Base-by-base conservation (phyloP, 2,797 vertebrate species). In the Perodicticus potto region DNA sequence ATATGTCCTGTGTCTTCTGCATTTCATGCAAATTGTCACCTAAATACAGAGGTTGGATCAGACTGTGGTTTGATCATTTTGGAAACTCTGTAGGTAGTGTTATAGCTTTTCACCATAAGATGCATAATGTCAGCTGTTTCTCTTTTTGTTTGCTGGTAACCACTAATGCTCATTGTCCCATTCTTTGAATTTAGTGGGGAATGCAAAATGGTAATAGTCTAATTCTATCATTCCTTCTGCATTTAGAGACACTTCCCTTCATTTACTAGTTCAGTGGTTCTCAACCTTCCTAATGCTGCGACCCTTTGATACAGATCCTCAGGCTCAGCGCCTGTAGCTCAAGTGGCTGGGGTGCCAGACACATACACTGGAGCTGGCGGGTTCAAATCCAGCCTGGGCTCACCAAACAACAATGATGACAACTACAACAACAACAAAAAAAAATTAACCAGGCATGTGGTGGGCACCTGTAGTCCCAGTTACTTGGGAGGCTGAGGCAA, bases 1-100 rank as follows among this genome's bases (percentile, higher is more conserved):
- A 57, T 70, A 11, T 0, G 4, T 7, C 7, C 3, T 10, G 7
- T n/a, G 13, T 6, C 19, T 20, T 77, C 34, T 25, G 22, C 7
- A 11, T 6, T 14, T 94, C 29, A 34, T 19, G 13, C 17, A 34
- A 74, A 7, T n/a, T 43, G 8, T 17, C 55, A 10, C 3, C 91
- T 78, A 63, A 22, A 8, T 10, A 4, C 13, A 43, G 80, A 43
- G 32, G 3, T 0, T 29, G 69, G 7, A 27, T 78, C 27, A 23
- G 69, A 34, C 5, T 87, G 57, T 45, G 67, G 13, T 72, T 29
- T 76, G 29, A 49, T 32, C 43, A 4, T 85, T 63, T 59, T 37
- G 17, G 25, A 25, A 29, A 17, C 6, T 32, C 78, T 29, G 1
- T 45, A 12, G 20, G 25, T 16, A 27, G 61, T 6, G 34, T 0